Evolutionary conservation across 2,113 vertebrate genomes (phyloP).

Genomic region (Cavia aperea): DNA sequence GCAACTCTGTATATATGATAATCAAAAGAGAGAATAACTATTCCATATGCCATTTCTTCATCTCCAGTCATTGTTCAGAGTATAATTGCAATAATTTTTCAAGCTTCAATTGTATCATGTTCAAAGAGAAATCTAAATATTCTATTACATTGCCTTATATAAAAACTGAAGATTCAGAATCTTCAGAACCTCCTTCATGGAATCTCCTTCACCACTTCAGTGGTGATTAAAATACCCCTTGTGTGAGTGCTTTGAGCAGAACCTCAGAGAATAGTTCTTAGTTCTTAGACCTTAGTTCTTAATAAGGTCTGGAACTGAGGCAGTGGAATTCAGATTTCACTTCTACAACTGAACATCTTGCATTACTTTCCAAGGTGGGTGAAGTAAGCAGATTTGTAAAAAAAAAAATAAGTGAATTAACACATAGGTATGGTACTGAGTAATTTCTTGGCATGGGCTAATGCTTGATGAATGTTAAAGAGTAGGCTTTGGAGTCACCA

Average conservation of each 20-base stretch:
- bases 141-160: not conserved
- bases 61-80: not conserved
- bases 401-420: not conserved
- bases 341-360: not conserved
- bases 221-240: not conserved
- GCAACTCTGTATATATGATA: not conserved
- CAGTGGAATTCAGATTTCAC: not conserved
- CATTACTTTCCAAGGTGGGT: not conserved
- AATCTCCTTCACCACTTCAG: not conserved
- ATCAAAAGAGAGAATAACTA: not conserved
- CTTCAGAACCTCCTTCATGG: not conserved
- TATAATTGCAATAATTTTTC: not conserved
- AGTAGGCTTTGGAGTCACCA: not conserved
- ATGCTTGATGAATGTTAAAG: fast-evolving
- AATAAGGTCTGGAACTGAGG: not conserved
- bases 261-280: not conserved
- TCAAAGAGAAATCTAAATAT: not conserved
- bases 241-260: not conserved
- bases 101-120: not conserved
- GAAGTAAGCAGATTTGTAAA: not conserved
- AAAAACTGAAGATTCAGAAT: not conserved
- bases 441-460: no score
- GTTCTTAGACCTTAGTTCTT: not conserved
- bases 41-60: not conserved
- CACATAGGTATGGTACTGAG: not conserved